phyloP scores from a whole-genome alignment of 2,888 invertebrate genomes.

The Acleris holmiana region DNA sequence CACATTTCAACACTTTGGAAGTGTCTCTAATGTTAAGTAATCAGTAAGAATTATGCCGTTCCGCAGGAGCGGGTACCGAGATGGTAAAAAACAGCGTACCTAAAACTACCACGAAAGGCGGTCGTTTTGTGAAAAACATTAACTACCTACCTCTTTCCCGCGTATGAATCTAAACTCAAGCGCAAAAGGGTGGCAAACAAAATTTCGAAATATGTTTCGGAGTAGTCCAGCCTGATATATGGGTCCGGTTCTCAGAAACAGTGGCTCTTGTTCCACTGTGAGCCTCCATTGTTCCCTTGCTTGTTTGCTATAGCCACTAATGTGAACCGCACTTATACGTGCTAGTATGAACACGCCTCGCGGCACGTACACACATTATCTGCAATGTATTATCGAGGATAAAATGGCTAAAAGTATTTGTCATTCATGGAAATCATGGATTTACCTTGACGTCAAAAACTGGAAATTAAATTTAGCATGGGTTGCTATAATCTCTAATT shows the following conservation, averaged over 20 bases:
- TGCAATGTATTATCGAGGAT: constrained; percentile 18
- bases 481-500: no score
- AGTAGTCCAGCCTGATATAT: constrained; percentile 35
- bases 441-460: no score
- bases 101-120: no score
- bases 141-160: constrained; percentile 1
- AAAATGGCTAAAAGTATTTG: not conserved
- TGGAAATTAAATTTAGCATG: no score
- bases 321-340: constrained; percentile 20
- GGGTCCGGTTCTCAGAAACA: constrained; percentile 68
- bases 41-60: no score
- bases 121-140: no score
- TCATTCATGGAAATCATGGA: no score
- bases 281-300: constrained; percentile 60
- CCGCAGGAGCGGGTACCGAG: no score
- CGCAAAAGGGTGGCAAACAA: not conserved
- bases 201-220: constrained; percentile 16
- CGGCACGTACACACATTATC: constrained; percentile 58
- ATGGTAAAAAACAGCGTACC: no score
- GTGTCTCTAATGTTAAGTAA: no score
- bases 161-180: no score
- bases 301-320: constrained; percentile 40
- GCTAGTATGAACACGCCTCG: constrained; percentile 54
- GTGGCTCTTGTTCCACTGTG: constrained; percentile 67
- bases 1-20: no score